Base-by-base conservation (phyloP, 2,888 invertebrate genomes). In the Lepidocyrtoides sp. region DNA sequence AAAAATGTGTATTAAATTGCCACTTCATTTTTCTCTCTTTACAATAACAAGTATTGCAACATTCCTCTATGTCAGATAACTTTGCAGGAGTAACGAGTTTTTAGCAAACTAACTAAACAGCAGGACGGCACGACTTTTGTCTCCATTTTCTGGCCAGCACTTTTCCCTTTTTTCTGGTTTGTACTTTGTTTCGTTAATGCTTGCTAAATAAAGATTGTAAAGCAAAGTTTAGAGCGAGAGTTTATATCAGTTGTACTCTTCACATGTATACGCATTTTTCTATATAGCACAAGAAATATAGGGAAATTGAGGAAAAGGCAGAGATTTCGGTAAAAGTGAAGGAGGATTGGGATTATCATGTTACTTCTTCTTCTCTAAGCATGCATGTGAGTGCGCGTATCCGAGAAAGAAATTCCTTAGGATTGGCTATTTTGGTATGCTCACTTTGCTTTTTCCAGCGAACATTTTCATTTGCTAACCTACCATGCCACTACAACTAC, bases 291-390 rank as follows among this genome's bases (percentile, higher is more conserved):
- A 51, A 51, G 4, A 54, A 20, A 2, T 54, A 2, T 10, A 54
- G 54, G 20, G 20, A 5, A 54, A 20, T 54, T 41, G 20, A 60
- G 23, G n/a, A 51, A 75, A 82, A 82, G 57, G n/a, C n/a, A 17
- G 23, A 63, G 26, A 41, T 54, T 17, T n/a, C 3, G 12, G 23
- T 17, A 26, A 66, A 12, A 72, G 81, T 51, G 10, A 29, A 75
- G 44, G 12, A 20, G 88, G 69, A 88, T 81, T 88, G 72, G 72
- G 88, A 88, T 81, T 87, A 79, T 87, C 66, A 88, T 88, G 20
- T 29, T 57, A 2, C 51, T n/a, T 54, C 54, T 20, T 54, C 20
- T 10, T 54, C 32, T 54, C 10, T 48, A 12, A 4, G 48, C 14
- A 12, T 48, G 48, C n/a, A n/a, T 48, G 48, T 48, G 41, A 48